Percentiles rank a stretch among this genome's conserved stretches.
Conservation (phyloP, 2,113 vertebrate genomes). For the Piprites chloris region DNA sequence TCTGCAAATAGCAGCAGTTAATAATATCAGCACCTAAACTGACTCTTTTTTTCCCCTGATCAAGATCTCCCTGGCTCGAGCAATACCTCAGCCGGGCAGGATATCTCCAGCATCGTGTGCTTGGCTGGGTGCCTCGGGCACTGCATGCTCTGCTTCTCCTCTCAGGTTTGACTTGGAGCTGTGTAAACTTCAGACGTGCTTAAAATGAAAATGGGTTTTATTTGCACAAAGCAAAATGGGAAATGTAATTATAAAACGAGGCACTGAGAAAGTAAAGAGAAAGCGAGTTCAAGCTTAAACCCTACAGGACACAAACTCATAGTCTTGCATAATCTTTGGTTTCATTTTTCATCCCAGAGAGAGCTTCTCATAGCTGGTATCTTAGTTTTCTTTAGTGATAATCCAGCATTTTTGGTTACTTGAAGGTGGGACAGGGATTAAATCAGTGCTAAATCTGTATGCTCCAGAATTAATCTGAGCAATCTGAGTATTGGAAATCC, state of each 20-base stretch:
- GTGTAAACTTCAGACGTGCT: rapidly evolving
- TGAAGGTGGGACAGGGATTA: not conserved
- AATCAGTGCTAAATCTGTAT: not conserved
- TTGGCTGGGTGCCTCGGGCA: not conserved
- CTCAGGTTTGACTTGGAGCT: not conserved
- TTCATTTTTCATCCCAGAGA: not conserved
- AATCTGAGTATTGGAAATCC: not conserved
- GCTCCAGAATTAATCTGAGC: not conserved
- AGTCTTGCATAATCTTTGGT: not conserved
- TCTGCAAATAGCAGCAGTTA: not conserved
- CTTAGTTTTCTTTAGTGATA: not conserved
- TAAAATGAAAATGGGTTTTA: not conserved
- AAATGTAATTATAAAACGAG: not conserved
- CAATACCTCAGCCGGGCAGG: not conserved
- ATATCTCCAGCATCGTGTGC: not conserved
- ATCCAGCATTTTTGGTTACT: not conserved
- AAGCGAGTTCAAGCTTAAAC: not conserved
- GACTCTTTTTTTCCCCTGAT: not conserved
- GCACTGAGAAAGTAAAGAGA: not conserved
- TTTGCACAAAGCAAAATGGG: not conserved
- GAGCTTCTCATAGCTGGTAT: not conserved
- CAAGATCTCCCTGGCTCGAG: not conserved
- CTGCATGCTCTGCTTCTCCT: not conserved
- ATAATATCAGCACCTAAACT: not conserved
- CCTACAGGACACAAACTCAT: not conserved